Conservation (phyloP, 2,888 invertebrate species). For the Malthinus flaveolus region DNA sequence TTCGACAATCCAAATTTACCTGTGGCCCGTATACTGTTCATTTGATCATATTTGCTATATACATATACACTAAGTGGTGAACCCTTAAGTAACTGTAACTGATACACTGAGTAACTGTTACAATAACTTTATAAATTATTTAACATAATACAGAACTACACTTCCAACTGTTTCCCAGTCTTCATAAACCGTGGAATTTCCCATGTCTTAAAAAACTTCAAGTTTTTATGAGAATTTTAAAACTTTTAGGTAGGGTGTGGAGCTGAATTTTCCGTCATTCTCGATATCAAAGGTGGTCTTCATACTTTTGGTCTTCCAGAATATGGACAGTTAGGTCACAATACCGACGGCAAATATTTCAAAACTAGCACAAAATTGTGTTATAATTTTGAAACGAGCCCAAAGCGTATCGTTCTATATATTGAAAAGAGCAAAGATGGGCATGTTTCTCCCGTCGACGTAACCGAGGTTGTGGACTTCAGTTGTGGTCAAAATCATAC, state of each 20-base stretch:
- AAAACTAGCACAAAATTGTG: slow-evolving; percentile 86
- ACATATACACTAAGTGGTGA: no score
- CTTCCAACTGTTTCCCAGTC: no score
- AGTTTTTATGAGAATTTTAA: no score
- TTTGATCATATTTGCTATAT: no score
- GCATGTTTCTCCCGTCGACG: slow-evolving; percentile 79
- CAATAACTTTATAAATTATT: no score
- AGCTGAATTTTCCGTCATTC: slow-evolving; percentile 88
- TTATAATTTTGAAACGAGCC: slow-evolving; percentile 82
- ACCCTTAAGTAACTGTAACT: no score
- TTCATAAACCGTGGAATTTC: no score
- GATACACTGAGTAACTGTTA: no score
- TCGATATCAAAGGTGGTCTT: slow-evolving; percentile 85
- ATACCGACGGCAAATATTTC: slow-evolving; percentile 94
- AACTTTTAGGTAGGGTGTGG: slow-evolving; percentile 69
- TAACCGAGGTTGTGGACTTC: slow-evolving; percentile 86
- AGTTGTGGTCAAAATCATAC: slow-evolving; percentile 92
- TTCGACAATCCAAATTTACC: no score
- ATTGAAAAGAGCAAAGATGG: slow-evolving; percentile 88
- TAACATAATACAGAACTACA: no score
- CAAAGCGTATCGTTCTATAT: slow-evolving; percentile 82
- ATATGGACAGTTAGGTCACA: slow-evolving; percentile 90
- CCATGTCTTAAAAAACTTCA: no score
- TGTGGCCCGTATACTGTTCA: no score
- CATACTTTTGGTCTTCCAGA: slow-evolving; percentile 93